Percentiles rank a stretch among this genome's conserved stretches.
Evolutionary conservation across 37 sponge, comb jelly and placozoan genomes (phyloP).

Genomic region (Halichondria panicea): DNA sequence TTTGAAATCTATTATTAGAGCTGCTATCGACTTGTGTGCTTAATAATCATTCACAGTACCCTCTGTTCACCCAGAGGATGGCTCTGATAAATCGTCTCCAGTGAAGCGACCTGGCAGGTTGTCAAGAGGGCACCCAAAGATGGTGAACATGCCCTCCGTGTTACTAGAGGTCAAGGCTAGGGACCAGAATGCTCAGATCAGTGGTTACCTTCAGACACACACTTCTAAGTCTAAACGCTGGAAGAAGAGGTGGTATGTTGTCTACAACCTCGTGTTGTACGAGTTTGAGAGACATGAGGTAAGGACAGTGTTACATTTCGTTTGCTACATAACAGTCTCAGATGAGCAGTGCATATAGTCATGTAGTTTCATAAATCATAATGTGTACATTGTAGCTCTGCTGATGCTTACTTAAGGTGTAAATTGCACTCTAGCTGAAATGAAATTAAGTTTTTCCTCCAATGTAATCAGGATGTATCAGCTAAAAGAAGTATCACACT

Average conservation of each 20-base stretch:
- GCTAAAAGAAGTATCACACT: constrained; percentile 58
- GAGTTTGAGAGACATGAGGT: constrained; percentile 83
- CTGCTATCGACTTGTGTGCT: too few relatives aligned
- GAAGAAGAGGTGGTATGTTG: constrained; percentile 84
- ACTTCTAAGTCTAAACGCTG: constrained; percentile 46
- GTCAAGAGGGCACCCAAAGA: constrained; percentile 13
- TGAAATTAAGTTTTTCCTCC: too few relatives aligned
- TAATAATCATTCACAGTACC: too few relatives aligned
- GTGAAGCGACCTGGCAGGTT: background rate
- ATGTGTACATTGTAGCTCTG: too few relatives aligned
- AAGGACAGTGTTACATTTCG: background rate
- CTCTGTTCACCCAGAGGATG: too few relatives aligned
- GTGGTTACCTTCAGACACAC: constrained; percentile 70
- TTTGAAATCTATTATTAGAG: too few relatives aligned
- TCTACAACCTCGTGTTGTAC: constrained; percentile 73
- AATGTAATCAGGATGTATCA: constrained; percentile 51
- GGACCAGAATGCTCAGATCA: constrained; percentile 71
- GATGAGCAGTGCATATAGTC: too few relatives aligned
- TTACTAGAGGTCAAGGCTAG: constrained; percentile 67
- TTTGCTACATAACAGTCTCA: background rate
- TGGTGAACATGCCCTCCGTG: constrained; percentile 45
- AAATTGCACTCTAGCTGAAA: too few relatives aligned
- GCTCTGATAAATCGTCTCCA: background rate
- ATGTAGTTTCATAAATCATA: too few relatives aligned
- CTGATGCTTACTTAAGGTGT: too few relatives aligned